Evolutionary conservation across 2,888 invertebrate genomes (phyloP).

Genomic region (Agelastica alni): DNA sequence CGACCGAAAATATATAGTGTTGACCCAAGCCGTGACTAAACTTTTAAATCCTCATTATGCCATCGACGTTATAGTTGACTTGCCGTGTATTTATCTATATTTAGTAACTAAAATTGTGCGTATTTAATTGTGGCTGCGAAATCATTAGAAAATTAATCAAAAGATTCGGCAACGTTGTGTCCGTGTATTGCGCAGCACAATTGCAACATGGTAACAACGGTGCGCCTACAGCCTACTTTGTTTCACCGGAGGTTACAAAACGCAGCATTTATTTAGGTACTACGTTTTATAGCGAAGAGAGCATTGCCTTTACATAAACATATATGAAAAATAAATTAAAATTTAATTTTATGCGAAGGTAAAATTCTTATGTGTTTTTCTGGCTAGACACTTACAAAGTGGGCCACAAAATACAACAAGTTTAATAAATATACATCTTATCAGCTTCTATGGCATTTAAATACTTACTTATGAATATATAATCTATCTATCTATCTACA

Average conservation of each 20-base stretch:
- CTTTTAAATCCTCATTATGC: no score
- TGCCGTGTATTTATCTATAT: not conserved
- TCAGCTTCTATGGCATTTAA: not conserved
- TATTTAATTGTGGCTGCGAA: not conserved
- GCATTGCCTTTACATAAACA: constrained; percentile 2
- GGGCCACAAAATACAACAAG: not conserved
- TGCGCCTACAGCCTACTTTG: constrained; percentile 7
- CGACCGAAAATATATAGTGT: no score
- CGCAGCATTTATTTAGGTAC: constrained; percentile 1
- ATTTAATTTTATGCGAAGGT: constrained; percentile 1
- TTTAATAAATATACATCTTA: not conserved
- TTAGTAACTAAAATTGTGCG: constrained; percentile 4
- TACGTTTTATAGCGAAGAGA: constrained; percentile 4
- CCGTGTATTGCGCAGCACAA: constrained; percentile 23
- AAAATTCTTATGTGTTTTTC: not conserved
- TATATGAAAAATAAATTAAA: not conserved
- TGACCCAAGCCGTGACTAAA: no score
- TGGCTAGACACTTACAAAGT: not conserved
- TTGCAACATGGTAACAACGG: constrained; percentile 19
- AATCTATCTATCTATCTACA: no score
- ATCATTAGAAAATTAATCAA: not conserved
- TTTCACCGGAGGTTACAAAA: constrained; percentile 12
- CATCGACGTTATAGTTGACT: not conserved
- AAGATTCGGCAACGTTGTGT: constrained; percentile 3
- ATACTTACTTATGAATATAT: not conserved